These are phyloP conservation scores for Pristiophorus japonicus DNA, from an alignment of 2,113 vertebrate genomes.

Conservation along the genomic window DNA sequence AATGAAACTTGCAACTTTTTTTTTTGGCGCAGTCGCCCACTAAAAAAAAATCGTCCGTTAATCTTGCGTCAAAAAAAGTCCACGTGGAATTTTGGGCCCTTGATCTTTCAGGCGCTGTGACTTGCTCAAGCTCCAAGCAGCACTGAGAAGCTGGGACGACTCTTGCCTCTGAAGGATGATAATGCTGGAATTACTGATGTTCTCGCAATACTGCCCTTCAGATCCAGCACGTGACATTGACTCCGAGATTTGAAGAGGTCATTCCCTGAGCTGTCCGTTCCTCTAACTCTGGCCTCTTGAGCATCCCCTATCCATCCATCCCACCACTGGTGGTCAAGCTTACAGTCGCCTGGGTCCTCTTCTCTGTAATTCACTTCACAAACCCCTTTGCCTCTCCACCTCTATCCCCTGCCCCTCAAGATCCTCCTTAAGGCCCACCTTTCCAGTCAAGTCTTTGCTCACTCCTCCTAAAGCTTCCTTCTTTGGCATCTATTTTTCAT, in stretches of 20 bases:
- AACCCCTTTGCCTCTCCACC: not conserved
- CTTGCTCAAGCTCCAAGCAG: not conserved
- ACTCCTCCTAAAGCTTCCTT: not conserved
- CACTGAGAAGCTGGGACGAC: not conserved
- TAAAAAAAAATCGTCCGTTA: too few relatives aligned
- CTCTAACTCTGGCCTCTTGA: not conserved
- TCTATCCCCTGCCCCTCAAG: not conserved
- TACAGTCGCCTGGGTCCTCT: not conserved
- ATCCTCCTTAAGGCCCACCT: not conserved
- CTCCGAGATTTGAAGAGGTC: not conserved
- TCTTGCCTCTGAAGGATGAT: not conserved
- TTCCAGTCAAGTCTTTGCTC: not conserved
- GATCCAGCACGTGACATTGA: not conserved
- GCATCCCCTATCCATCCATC: not conserved
- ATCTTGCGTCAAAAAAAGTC: too few relatives aligned
- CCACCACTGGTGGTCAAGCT: not conserved
- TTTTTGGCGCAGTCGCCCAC: too few relatives aligned
- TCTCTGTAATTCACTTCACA: not conserved
- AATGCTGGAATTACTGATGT: not conserved
- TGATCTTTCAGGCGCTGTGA: not conserved
- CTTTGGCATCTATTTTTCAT: not conserved
- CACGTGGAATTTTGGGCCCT: too few relatives aligned
- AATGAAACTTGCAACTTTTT: too few relatives aligned
- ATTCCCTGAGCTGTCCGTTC: not conserved
- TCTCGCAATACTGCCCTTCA: not conserved